phyloP scores from a whole-genome alignment of 2,113 vertebrate species.

The Periophthalmodon schlosseri region DNA sequence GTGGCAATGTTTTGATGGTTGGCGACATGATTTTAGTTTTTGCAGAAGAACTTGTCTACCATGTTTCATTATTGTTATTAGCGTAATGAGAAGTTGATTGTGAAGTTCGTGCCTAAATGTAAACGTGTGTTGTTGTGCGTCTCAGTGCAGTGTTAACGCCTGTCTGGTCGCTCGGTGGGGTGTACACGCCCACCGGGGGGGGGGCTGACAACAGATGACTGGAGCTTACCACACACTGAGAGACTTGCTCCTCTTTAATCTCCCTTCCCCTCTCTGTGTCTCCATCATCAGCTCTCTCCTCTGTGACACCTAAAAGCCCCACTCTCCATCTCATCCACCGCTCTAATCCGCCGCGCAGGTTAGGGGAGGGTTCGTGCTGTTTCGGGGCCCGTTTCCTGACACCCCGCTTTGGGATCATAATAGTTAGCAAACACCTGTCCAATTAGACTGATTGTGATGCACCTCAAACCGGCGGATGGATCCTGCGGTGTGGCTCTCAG shows the following conservation, averaged over 20 bases:
- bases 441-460: conserved; percentile 74
- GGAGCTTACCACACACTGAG: conserved; percentile 70
- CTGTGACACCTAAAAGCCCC: conserved; percentile 62
- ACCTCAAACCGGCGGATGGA: conserved; percentile 61
- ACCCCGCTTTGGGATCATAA: conserved; percentile 65
- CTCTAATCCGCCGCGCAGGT: conserved; percentile 62
- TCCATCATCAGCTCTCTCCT: conserved; percentile 66
- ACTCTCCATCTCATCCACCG: conserved; percentile 51
- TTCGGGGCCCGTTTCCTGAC: conserved; percentile 64
- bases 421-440: conserved; percentile 70
- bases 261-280: conserved; percentile 44
- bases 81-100: conserved; percentile 19
- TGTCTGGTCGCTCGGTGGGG: conserved; percentile 68
- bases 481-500: conserved; percentile 54
- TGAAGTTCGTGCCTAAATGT: neutral
- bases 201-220: conserved; percentile 67
- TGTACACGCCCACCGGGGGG: conserved; percentile 55
- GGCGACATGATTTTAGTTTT: too few species aligned
- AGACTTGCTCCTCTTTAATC: conserved; percentile 69
- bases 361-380: conserved; percentile 63
- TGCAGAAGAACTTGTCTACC: neutral
- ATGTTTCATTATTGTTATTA: neutral
- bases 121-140: conserved; percentile 48
- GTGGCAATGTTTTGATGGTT: too few species aligned
- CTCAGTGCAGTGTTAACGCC: conserved; percentile 59